Base-by-base conservation (phyloP, 1,140 invertebrate genomes). In the Thalassaphorura encarpata region DNA sequence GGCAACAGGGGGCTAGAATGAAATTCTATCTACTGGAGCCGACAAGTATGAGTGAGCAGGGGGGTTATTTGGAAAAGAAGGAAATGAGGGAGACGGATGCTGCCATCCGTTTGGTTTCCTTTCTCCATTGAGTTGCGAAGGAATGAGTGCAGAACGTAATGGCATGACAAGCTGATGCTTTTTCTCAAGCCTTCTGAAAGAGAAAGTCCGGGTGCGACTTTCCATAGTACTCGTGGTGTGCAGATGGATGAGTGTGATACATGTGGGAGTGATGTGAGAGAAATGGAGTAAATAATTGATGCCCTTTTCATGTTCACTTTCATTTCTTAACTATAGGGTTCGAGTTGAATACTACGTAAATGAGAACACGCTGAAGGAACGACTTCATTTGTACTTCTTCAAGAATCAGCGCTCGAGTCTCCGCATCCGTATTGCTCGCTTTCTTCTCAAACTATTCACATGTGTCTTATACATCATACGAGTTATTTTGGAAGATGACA, bases 311-410 rank as follows among this genome's bases (percentile, higher is more conserved):
- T n/a, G n/a, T 36, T n/a, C 33, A 11, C 26, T 50, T 36, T 50
- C 50, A 21, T 66, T 69, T 49, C 74, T 73, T 73, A 75, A 70
- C 85, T 84, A 33, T 84, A 97, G 95, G 81, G 93, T 97, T 67
- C 87, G 91, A 56, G 94, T 97, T 66, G 94, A 98, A 75, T 97
- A 96, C 75, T 97, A 97, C 74, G 94, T 96, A 65, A 97, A 97
- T 77, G 93, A 98, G 76, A 96, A 96, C 71, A 96, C 92, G 70
- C 86, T 97, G 73, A 97, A 97, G 78, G 90, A 97, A 79, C 80
- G 90, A 73, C 83, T 98, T 67, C 93, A 97, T 77, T 79, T 96
- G 58, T 97, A 97, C 77, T 97, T 97, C 77, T 92, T 98, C 73
- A 97, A 97, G 76, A 97, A 97, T 76, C 92, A 97, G 79, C 83